Evolutionary conservation across 2,113 vertebrate species (phyloP).

Genomic region (Chaetura pelagica): DNA sequence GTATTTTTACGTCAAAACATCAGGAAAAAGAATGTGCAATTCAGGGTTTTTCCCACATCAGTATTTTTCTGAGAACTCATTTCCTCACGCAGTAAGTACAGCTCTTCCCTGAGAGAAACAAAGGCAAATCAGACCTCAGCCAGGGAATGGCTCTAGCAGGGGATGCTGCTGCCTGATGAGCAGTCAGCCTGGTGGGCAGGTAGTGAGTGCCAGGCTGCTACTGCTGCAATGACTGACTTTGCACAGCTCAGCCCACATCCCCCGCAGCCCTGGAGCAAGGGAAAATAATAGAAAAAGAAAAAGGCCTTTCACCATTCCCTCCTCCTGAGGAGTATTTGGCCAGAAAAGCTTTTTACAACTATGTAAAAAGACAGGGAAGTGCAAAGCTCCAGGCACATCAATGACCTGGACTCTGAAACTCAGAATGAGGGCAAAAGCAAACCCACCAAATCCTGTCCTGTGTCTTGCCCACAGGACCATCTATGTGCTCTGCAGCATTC

Average conservation of each 20-base stretch:
- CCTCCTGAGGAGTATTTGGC: neutral
- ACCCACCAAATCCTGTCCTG: neutral
- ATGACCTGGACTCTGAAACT: neutral
- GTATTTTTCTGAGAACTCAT: slow-evolving; percentile 31
- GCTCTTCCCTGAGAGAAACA: neutral
- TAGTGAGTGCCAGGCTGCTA: neutral
- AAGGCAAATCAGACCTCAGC: neutral
- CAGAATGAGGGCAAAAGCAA: neutral
- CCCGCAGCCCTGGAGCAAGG: neutral
- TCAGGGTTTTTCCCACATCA: neutral
- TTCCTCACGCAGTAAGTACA: neutral
- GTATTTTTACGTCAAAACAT: slow-evolving; percentile 6
- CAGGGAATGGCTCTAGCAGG: neutral
- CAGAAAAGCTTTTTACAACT: neutral
- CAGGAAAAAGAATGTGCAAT: neutral
- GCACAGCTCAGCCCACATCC: neutral
- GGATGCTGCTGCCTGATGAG: neutral
- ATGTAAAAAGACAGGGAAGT: neutral
- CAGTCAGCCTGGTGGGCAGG: neutral
- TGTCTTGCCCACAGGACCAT: neutral
- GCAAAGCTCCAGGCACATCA: neutral
- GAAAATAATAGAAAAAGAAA: neutral
- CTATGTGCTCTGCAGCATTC: neutral
- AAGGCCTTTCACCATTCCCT: neutral
- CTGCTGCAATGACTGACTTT: neutral